Evolutionary conservation across 2,797 vertebrate species (phyloP), one percentile per base, ranked within the genome.

Genomic region (Rhinatrema bivittatum): DNA sequence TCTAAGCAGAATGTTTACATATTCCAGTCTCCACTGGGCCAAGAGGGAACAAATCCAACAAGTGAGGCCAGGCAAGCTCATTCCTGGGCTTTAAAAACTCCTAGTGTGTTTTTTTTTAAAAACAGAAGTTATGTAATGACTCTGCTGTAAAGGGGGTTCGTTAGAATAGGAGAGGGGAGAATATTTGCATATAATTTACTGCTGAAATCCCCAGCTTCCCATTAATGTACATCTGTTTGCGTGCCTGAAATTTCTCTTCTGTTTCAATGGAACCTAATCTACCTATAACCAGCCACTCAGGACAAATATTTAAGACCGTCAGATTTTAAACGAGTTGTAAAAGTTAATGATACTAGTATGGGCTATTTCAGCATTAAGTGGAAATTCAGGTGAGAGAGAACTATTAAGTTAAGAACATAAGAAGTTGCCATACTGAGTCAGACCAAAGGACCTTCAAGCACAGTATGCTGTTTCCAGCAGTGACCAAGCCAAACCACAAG

Each of bases 351-450:
- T 22, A 23, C 42, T 17, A 25, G 36, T 1, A 12, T n/a, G 14
- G 19, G 8, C 27, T 36, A 0, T 20, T 11, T 25, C 29, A 26
- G 39, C 19, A 4, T 2, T 0, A 22, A 9, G 5, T 0, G 1
- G 3, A n/a, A 14, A 16, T 9, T 5, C 0, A 1, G 19, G 10
- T 0, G 16, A 0, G 39, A 9, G n/a, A 1, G 3, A 10, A 20
- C 10, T 20, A n/a, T 20, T 15, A 19, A 14, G 19, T 9, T n/a
- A n/a, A n/a, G n/a, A n/a, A n/a, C n/a, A n/a, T n/a, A n/a, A n/a
- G n/a, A n/a, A n/a, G n/a, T n/a, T n/a, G n/a, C n/a, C n/a, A n/a
- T n/a, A n/a, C n/a, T n/a, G n/a, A n/a, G n/a, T n/a, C n/a, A n/a
- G n/a, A n/a, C n/a, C n/a, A n/a, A n/a, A n/a, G n/a, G n/a, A n/a